phyloP scores from a whole-genome alignment of 2,888 invertebrate species.

The Carterocephalus palaemon region DNA sequence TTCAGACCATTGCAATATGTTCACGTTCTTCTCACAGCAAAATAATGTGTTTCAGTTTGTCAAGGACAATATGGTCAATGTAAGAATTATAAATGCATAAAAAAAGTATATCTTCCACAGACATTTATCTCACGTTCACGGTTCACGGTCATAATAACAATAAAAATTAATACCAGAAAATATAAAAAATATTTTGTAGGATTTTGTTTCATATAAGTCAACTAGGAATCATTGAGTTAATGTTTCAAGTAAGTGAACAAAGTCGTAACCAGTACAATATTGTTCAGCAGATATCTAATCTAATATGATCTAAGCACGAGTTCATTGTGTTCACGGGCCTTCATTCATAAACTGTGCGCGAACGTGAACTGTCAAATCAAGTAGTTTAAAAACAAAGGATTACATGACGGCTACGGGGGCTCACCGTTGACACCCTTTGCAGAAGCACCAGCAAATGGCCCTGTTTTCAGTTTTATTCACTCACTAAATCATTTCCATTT shows the following conservation, averaged over 20 bases:
- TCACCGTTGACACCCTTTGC: neutral
- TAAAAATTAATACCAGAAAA: too few species aligned
- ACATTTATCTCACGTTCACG: too few species aligned
- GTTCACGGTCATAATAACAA: too few species aligned
- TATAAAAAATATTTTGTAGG: too few species aligned
- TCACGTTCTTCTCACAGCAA: too few species aligned
- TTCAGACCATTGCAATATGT: too few species aligned
- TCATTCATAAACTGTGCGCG: slow-evolving; percentile 67
- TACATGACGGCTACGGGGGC: slow-evolving; percentile 20
- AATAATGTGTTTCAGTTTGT: too few species aligned
- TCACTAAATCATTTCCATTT: slow-evolving; percentile 45
- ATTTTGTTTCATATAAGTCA: too few species aligned
- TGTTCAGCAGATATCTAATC: slow-evolving; percentile 54
- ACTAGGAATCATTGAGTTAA: slow-evolving; percentile 11
- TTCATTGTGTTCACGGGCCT: slow-evolving; percentile 65
- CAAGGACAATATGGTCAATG: too few species aligned
- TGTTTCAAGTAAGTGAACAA: slow-evolving; percentile 17
- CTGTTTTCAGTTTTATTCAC: slow-evolving; percentile 31
- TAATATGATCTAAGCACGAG: slow-evolving; percentile 57
- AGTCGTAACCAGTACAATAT: slow-evolving; percentile 30
- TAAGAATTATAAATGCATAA: too few species aligned
- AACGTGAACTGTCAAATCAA: slow-evolving; percentile 69
- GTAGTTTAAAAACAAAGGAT: slow-evolving; percentile 65
- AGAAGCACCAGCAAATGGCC: slow-evolving; percentile 31
- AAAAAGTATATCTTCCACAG: too few species aligned